Evolutionary conservation across 1,140 invertebrate genomes (phyloP), one percentile per base, ranked within the genome.

Genomic region (Helicorthomorpha holstii): DNA sequence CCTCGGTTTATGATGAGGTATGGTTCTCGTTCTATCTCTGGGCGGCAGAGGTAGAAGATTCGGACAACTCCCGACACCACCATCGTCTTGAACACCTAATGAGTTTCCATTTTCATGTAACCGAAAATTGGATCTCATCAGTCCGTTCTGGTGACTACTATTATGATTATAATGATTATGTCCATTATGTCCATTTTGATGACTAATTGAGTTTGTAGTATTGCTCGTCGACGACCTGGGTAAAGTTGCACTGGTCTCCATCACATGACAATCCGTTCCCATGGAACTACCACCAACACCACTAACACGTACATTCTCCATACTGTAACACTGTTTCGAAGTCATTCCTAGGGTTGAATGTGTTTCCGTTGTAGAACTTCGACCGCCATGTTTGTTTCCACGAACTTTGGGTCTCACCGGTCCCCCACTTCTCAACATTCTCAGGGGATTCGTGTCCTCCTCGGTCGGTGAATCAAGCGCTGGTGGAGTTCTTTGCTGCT

Each of bases 21-120:
- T 63, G 4, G 76, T 74, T 59, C 81, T 82, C 25, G 78, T 79
- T 46, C 82, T 73, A 60, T 90, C 84, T 57, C 85, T 72, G 0
- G 87, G 87, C 1, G 88, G 88, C 54, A 93, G 63, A 1, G 87
- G 87, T 54, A 88, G 76, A 1, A 80, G 78, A 69, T 85, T 85
- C 22, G 29, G 29, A 7, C 7, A 16, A 34, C 7, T 7, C 7
- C 7, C 29, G 7, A 34, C 29, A 16, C 29, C 29, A 7, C 7
- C 29, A 34, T 34, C 29, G 16, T 16, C 7, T 34, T 34, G 7
- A 34, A 34, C 29, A 34, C 7, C 7, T 7, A 16, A 34, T 34
- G 16, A 34, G 7, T 7, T 7, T 34, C 29, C 29, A 34, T 7
- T 34, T 7, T 34, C 29, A 7, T 7, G 16, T 16, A 34, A 34